Conservation (phyloP, 2,888 invertebrate species). For the Cyrtodaria siliqua region DNA sequence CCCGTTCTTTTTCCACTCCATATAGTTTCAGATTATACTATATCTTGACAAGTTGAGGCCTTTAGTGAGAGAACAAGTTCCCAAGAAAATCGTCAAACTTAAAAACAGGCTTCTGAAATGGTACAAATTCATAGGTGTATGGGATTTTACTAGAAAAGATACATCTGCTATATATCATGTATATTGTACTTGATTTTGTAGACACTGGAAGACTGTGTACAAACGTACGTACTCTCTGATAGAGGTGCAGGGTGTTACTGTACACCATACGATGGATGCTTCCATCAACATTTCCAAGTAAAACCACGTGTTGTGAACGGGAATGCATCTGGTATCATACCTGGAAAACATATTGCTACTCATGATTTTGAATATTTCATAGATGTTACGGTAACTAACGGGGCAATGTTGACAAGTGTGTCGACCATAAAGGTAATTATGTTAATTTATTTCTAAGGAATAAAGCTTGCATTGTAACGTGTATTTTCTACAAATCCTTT, state of each 20-base stretch:
- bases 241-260: conserved; percentile 68
- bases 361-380: conserved; percentile 29
- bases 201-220: conserved; percentile 38
- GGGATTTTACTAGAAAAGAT: not conserved
- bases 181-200: conserved; percentile 5
- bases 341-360: not conserved
- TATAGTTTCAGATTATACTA: too few relatives aligned
- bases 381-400: conserved; percentile 14
- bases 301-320: not conserved
- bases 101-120: not conserved
- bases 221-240: conserved; percentile 25
- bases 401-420: conserved; percentile 11
- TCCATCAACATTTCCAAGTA: conserved; percentile 59
- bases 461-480: too few relatives aligned
- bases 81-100: too few relatives aligned
- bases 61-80: too few relatives aligned
- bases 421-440: conserved; percentile 6
- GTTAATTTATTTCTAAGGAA: too few relatives aligned
- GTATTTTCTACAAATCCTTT: too few relatives aligned
- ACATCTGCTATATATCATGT: too few relatives aligned
- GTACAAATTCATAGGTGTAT: not conserved
- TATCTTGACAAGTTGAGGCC: too few relatives aligned
- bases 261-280: conserved; percentile 64
- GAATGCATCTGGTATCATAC: conserved; percentile 10
- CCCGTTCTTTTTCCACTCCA: too few relatives aligned